Percentiles rank a stretch among this genome's conserved stretches.
Conservation (phyloP, 2,888 invertebrate genomes). For the Calameuta pallipes region DNA sequence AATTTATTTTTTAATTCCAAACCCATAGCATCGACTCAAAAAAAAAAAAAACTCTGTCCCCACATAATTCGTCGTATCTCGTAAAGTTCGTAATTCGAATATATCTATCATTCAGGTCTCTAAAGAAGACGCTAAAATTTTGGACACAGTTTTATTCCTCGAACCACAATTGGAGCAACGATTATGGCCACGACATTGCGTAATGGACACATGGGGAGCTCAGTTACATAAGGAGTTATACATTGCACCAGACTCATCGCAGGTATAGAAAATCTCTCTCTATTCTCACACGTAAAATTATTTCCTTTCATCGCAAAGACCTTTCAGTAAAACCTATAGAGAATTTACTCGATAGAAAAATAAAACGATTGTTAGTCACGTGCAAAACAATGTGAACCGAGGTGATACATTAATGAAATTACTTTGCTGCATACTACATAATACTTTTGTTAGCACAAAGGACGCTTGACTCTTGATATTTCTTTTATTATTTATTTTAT, state of each 20-base stretch:
- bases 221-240: constrained; percentile 89
- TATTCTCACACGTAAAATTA: neutral
- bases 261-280: constrained; percentile 54
- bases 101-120: constrained; percentile 38
- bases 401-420: too few species aligned
- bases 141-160: constrained; percentile 90
- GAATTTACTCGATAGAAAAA: neutral
- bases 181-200: constrained; percentile 95
- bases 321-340: neutral
- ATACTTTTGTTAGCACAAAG: too few species aligned
- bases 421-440: too few species aligned
- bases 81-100: neutral
- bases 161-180: constrained; percentile 86
- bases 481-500: too few species aligned
- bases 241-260: constrained; percentile 80
- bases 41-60: neutral
- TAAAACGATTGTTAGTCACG: neutral
- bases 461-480: too few species aligned
- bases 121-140: constrained; percentile 78
- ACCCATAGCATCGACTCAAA: neutral
- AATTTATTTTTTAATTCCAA: constrained; percentile 1
- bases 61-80: constrained; percentile 1
- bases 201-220: constrained; percentile 93
- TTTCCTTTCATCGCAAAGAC: neutral
- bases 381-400: neutral